Percentiles rank a stretch among this genome's conserved stretches.
Conservation (phyloP, 2,113 vertebrate genomes). For the Aegypius monachus region DNA sequence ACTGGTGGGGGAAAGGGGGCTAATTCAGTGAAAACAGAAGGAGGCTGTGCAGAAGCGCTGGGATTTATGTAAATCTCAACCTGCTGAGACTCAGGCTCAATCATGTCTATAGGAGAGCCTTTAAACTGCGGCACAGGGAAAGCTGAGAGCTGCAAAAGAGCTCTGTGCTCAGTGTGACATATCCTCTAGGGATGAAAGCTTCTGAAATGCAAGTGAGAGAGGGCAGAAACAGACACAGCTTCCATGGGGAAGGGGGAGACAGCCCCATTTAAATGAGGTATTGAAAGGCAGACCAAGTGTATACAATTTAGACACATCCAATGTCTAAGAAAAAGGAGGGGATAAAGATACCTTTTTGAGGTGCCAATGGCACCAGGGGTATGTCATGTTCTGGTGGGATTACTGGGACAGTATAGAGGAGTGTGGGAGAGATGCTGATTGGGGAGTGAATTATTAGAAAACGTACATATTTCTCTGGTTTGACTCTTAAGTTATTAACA, state of each 20-base stretch:
- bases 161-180: not conserved
- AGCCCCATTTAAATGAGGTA: not conserved
- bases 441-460: not conserved
- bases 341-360: not conserved
- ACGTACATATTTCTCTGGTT: not conserved
- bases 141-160: not conserved
- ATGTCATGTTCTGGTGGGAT: not conserved
- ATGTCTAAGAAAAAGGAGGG: not conserved
- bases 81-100: not conserved
- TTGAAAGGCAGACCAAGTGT: not conserved
- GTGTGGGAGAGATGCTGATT: not conserved
- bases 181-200: not conserved
- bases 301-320: not conserved
- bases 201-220: not conserved
- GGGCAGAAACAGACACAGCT: not conserved
- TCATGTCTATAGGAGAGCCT: not conserved
- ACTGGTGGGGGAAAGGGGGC: not conserved
- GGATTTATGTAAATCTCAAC: not conserved
- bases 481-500: not conserved
- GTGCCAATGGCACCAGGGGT: not conserved
- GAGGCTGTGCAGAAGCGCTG: not conserved
- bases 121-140: not conserved
- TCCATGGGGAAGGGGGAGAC: not conserved
- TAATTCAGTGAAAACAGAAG: not conserved
- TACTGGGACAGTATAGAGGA: not conserved